These are phyloP conservation scores for Trichogramma dendrolimi DNA, from an alignment of 2,888 invertebrate species.

Conservation along the genomic window DNA sequence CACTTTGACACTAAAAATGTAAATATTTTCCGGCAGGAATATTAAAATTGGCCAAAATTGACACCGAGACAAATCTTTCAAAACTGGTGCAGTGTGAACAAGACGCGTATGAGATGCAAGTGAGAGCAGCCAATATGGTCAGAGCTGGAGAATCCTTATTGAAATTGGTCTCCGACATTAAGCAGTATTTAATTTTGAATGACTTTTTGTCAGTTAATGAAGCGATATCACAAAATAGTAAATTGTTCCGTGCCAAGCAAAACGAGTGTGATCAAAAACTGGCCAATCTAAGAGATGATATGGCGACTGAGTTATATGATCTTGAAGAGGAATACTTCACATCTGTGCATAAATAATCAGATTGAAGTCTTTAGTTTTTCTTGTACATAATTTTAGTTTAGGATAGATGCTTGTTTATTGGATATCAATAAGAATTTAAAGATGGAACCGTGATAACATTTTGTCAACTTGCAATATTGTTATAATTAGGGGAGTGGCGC, in stretches of 20 bases:
- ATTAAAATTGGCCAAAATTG: slow-evolving; percentile 81
- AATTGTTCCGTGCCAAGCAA: slow-evolving; percentile 83
- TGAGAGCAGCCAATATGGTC: slow-evolving; percentile 92
- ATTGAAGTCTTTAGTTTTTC: too few species aligned
- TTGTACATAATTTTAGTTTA: too few species aligned
- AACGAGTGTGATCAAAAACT: slow-evolving; percentile 90
- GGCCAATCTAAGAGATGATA: slow-evolving; percentile 87
- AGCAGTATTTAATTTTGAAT: slow-evolving; percentile 94
- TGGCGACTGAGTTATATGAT: slow-evolving; percentile 89
- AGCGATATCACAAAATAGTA: slow-evolving; percentile 90
- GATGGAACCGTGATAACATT: too few species aligned
- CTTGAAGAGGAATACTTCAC: slow-evolving; percentile 91
- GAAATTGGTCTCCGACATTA: slow-evolving; percentile 95
- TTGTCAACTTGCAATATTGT: too few species aligned
- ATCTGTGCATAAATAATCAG: slow-evolving; percentile 68
- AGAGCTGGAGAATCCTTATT: slow-evolving; percentile 94
- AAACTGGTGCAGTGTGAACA: slow-evolving; percentile 91
- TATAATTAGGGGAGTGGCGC: too few species aligned
- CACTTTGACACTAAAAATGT: slow-evolving; percentile 1
- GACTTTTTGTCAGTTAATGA: slow-evolving; percentile 98
- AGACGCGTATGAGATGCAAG: slow-evolving; percentile 95
- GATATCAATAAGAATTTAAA: too few species aligned
- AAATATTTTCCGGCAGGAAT: slow-evolving; percentile 64
- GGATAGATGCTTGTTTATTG: too few species aligned
- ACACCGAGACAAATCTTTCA: slow-evolving; percentile 85